These are phyloP conservation scores for Aviceda subcristata DNA, from an alignment of 2,113 vertebrate species.

Conservation along the genomic window DNA sequence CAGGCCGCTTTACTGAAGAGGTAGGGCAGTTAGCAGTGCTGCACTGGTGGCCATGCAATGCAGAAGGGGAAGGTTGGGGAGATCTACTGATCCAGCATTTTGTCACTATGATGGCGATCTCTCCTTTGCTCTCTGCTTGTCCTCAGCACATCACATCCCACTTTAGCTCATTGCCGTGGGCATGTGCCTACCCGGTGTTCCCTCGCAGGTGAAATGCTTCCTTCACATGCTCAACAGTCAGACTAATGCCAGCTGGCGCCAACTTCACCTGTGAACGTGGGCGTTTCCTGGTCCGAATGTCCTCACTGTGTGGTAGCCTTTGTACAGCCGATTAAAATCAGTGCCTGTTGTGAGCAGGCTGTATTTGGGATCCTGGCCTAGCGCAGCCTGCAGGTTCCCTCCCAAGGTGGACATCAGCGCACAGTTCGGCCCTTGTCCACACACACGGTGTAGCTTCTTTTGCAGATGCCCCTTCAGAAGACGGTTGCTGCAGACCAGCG, in stretches of 20 bases:
- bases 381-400: background rate
- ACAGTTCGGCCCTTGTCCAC: rapidly evolving
- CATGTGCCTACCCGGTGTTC: rapidly evolving
- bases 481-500: background rate
- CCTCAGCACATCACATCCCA: background rate
- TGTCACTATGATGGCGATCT: background rate
- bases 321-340: background rate
- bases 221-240: background rate
- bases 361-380: background rate
- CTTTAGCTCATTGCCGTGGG: rapidly evolving
- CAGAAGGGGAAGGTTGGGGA: background rate
- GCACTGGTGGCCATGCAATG: background rate
- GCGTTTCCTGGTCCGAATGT: background rate
- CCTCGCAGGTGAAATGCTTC: background rate
- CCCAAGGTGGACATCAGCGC: rapidly evolving
- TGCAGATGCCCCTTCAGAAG: background rate
- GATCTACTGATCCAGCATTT: background rate
- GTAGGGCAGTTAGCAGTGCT: background rate
- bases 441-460: background rate
- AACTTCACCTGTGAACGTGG: background rate
- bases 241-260: background rate
- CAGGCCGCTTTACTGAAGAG: background rate
- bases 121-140: background rate
- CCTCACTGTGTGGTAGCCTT: background rate
- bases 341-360: background rate